Evolutionary conservation across 2,797 vertebrate genomes (phyloP), one percentile per base, ranked within the genome.

Genomic region (Poeciliopsis gracilis): DNA sequence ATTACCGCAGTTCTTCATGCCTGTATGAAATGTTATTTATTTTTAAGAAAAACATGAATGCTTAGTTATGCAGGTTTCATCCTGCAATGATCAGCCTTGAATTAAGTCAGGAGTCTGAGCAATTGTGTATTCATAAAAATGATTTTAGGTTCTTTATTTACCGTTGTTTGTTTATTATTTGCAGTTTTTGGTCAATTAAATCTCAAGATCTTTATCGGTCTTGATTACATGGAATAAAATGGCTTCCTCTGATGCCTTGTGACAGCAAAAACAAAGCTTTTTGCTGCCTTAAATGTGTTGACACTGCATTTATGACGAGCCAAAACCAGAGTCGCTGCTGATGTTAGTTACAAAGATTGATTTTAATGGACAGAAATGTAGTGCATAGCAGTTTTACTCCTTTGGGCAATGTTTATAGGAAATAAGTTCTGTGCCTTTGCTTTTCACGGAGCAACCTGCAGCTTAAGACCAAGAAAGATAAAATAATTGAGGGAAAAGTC

Each of bases 371-470:
- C 33, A 63, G 61, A 63, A 63, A 36, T 9, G 1, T 63, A 20
- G 61, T 36, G 33, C 8, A 36, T 63, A 63, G 61, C 30, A 20
- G 61, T 63, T 36, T 63, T 10, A 63, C 33, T 36, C 30, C 61
- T 63, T 63, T 63, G 61, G 61, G 61, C 61, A 36, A 63, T 63
- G 33, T 63, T 63, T 36, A 63, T 10, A 63, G 33, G 12, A 63
- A 63, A 63, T 18, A 63, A 20, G 30, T 63, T 63, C 7, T 63
- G 8, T 63, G 18, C 1, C 33, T 63, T 63, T 38, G 61, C 61
- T 30, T 63, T 63, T 63, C 33, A 63, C 8, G 33, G 33, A 63
- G 8, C 61, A 63, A 33, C 30, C 15, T 36, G 18, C 61, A 63
- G 20, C 30, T 7, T 63, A 63, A 36, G 33, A 63, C 33, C 16